phyloP scores from a whole-genome alignment of 1,140 invertebrate genomes.

The Panulirus ornatus region DNA sequence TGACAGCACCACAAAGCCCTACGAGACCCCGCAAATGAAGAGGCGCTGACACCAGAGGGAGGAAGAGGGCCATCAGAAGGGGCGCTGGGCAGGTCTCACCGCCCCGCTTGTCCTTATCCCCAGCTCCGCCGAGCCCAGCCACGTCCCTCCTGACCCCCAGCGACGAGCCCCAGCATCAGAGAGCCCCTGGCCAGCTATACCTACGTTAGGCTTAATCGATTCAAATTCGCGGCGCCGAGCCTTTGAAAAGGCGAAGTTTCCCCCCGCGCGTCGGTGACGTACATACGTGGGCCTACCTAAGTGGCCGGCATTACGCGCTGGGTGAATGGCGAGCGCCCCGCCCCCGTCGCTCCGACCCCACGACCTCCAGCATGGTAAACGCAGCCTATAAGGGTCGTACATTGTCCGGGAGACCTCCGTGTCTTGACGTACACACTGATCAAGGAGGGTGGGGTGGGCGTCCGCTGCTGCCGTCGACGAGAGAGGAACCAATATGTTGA shows the following conservation, averaged over 20 bases:
- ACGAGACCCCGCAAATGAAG: constrained; percentile 23
- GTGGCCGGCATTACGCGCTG: constrained; percentile 24
- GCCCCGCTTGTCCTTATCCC: neutral
- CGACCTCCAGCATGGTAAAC: neutral
- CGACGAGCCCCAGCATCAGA: neutral
- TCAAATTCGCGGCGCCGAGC: constrained; percentile 19
- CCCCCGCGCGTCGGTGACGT: no score
- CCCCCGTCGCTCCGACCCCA: neutral
- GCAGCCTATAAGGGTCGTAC: neutral
- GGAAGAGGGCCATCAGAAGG: constrained; percentile 20
- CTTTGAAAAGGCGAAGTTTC: neutral
- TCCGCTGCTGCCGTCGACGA: neutral
- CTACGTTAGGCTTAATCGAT: constrained; percentile 28
- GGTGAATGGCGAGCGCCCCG: neutral
- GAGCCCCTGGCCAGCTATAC: neutral
- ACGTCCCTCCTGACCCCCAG: neutral
- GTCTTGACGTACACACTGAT: no score
- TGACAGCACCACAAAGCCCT: constrained; percentile 59
- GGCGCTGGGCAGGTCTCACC: neutral
- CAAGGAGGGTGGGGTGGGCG: no score
- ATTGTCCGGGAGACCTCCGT: no score
- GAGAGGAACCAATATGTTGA: neutral
- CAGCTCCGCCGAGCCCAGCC: neutral
- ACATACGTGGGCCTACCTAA: constrained; percentile 27
- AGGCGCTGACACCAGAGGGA: constrained; percentile 21